phyloP scores from a whole-genome alignment of 2,113 vertebrate genomes.

The Engystomops pustulosus region DNA sequence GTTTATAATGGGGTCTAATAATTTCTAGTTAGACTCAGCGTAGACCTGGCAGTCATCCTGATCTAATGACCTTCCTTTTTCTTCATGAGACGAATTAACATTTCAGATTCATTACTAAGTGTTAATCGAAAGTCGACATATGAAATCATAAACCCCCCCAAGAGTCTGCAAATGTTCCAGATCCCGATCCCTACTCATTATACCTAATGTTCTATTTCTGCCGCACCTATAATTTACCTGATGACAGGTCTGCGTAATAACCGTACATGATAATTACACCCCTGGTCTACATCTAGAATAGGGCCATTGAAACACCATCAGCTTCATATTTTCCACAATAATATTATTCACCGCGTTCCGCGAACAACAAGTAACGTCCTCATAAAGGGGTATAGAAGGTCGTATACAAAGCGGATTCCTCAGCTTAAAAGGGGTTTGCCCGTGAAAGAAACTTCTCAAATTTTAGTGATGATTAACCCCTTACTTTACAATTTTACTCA shows the following conservation, averaged over 20 bases:
- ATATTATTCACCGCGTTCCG: background rate
- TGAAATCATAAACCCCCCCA: constrained; percentile 20
- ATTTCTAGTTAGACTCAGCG: background rate
- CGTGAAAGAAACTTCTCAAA: too few species aligned
- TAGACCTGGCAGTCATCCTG: background rate
- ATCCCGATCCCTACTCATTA: constrained; percentile 14
- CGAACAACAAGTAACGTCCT: background rate
- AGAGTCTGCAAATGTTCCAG: constrained; percentile 16
- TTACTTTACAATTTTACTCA: too few species aligned
- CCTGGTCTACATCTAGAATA: background rate
- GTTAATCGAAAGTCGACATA: background rate
- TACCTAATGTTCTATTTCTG: constrained; percentile 16
- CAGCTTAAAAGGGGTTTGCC: too few species aligned
- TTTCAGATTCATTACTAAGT: constrained; percentile 26
- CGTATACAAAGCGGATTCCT: too few species aligned
- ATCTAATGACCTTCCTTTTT: background rate
- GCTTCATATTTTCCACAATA: constrained; percentile 26
- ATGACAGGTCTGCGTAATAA: constrained; percentile 44
- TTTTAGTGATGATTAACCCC: too few species aligned
- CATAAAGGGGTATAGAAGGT: too few species aligned
- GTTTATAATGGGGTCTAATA: too few species aligned
- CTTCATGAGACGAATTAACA: background rate
- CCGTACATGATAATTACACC: constrained; percentile 31
- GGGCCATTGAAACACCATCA: background rate
- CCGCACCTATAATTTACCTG: constrained; percentile 39